Conservation (phyloP, 2,888 invertebrate genomes). For the Hipparchia sbordonii region DNA sequence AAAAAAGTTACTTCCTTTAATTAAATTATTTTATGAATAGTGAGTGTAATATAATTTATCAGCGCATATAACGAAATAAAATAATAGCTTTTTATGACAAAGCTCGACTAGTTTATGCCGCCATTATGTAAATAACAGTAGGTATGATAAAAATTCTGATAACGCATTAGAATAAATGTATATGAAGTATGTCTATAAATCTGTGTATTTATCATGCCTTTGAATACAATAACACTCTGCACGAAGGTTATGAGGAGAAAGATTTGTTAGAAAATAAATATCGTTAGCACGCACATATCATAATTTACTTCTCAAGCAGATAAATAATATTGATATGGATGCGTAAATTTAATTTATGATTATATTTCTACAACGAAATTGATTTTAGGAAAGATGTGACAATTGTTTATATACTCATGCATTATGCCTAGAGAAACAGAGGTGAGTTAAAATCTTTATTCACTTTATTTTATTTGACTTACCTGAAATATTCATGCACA, state of each 20-base stretch:
- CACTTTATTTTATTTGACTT: too few relatives aligned
- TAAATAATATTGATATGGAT: not conserved
- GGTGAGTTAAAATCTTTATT: too few relatives aligned
- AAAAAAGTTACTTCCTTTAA: too few relatives aligned
- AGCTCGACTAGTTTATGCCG: slow-evolving; percentile 1
- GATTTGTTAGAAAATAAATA: slow-evolving; percentile 5
- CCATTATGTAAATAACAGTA: not conserved
- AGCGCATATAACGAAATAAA: not conserved
- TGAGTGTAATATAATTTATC: too few relatives aligned
- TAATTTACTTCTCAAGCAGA: not conserved
- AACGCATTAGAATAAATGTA: slow-evolving; percentile 14
- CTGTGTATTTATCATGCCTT: slow-evolving; percentile 10
- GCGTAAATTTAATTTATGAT: not conserved
- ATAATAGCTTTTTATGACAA: not conserved
- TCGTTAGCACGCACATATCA: not conserved
- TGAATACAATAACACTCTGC: slow-evolving; percentile 7
- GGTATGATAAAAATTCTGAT: not conserved
- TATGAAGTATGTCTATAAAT: slow-evolving; percentile 8
- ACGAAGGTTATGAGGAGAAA: slow-evolving; percentile 1
- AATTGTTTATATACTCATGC: too few relatives aligned
- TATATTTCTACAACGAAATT: too few relatives aligned
- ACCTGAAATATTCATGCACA: too few relatives aligned
- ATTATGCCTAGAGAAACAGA: too few relatives aligned
- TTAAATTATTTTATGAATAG: too few relatives aligned
- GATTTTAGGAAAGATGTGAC: too few relatives aligned